These are phyloP conservation scores for Oegoconia quadripuncta DNA, from an alignment of 2,888 invertebrate species.

Conservation along the genomic window DNA sequence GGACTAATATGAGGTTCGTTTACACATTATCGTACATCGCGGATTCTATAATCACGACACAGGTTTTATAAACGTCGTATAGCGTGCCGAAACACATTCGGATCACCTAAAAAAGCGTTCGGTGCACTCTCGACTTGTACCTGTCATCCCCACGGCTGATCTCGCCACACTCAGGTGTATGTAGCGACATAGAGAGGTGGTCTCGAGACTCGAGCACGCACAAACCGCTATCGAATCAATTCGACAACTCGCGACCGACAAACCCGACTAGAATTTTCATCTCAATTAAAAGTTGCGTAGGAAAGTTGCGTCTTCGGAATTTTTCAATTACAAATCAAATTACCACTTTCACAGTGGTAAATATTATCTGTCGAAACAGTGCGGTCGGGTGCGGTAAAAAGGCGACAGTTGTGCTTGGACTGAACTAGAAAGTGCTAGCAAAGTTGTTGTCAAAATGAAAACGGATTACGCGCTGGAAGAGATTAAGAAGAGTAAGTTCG, in stretches of 20 bases:
- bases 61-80: too few relatives aligned
- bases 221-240: too few relatives aligned
- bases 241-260: slow-evolving; percentile 13
- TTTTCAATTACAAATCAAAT: slow-evolving; percentile 60
- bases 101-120: slow-evolving; percentile 29
- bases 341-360: slow-evolving; percentile 49
- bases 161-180: slow-evolving; percentile 32
- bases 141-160: slow-evolving; percentile 27
- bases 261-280: neutral
- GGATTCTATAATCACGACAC: too few relatives aligned
- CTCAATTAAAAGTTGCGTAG: slow-evolving; percentile 1
- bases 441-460: slow-evolving; percentile 58
- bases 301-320: slow-evolving; percentile 39
- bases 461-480: slow-evolving; percentile 78
- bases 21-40: too few relatives aligned
- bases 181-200: slow-evolving; percentile 34
- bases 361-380: slow-evolving; percentile 46
- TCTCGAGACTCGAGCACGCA: slow-evolving; percentile 22
- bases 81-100: slow-evolving; percentile 23
- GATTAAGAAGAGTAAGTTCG: slow-evolving; percentile 72
- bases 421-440: slow-evolving; percentile 53
- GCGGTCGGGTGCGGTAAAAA: slow-evolving; percentile 40
- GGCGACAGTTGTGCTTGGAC: slow-evolving; percentile 39
- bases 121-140: slow-evolving; percentile 26
- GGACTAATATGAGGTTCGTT: too few relatives aligned